phyloP scores from a whole-genome alignment of 2,888 invertebrate species.

The Phoenoteleia sp. region DNA sequence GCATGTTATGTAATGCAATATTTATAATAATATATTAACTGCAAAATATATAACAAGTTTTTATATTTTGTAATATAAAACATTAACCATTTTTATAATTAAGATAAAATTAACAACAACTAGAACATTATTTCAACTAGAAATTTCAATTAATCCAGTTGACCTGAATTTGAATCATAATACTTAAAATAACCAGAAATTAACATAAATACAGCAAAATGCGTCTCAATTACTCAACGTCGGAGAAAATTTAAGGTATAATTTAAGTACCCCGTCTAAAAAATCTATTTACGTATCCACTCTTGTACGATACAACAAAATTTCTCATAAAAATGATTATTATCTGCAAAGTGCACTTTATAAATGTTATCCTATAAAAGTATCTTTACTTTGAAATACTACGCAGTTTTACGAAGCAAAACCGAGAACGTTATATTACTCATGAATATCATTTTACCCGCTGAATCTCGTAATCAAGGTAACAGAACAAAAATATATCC shows the following conservation, averaged over 20 bases:
- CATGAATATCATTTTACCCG: slow-evolving; percentile 30
- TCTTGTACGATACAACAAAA: not conserved
- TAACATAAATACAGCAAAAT: not conserved
- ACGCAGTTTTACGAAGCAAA: slow-evolving; percentile 16
- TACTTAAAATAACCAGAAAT: not conserved
- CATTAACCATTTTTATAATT: no score
- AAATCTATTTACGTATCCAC: not conserved
- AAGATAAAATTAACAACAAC: no score
- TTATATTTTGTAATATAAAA: no score
- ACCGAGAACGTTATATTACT: slow-evolving; percentile 1
- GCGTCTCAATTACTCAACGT: not conserved
- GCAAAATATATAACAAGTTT: no score
- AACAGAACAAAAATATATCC: slow-evolving; percentile 29
- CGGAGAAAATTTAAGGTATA: not conserved
- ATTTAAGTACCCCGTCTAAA: not conserved
- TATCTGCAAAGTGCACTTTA: slow-evolving; percentile 15
- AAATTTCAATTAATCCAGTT: no score
- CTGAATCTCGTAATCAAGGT: slow-evolving; percentile 26
- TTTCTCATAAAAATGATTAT: slow-evolving; percentile 15
- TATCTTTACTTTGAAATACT: slow-evolving; percentile 10
- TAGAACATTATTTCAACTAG: no score
- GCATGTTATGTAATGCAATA: no score
- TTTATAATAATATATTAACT: no score
- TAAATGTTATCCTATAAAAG: slow-evolving; percentile 28
- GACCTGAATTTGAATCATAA: no score